Base-by-base conservation (phyloP, 1,140 invertebrate genomes). In the Eubasilissa regina region DNA sequence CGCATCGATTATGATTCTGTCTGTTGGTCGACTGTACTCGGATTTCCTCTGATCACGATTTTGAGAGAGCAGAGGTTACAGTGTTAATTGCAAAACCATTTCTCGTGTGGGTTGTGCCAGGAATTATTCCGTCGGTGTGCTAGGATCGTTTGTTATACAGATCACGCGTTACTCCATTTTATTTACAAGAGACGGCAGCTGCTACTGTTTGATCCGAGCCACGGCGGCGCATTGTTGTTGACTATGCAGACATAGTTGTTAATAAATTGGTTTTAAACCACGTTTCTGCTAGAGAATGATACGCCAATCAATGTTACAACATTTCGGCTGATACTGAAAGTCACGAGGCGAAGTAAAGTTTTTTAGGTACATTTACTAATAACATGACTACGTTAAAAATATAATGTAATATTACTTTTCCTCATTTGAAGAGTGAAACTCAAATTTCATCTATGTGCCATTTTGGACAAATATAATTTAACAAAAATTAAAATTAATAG, bases 51-150 rank as follows among this genome's bases (percentile, higher is more conserved):
- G 51, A 47, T 72, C 68, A 72, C 68, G 68, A 72, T n/a, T 53
- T 35, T 72, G 17, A 72, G 13, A 11, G 68, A 35, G 47, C 68
- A 72, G 25, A 72, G 51, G 51, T 72, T 53, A 72, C 45, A 53
- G 53, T 72, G 48, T 25, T 72, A 72, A 72, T 72, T 72, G 68
- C 68, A 53, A 53, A 72, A 72, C 48, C 68, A 21, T 53, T 53
- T 12, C 12, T 53, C 15, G 47, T n/a, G 47, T 53, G 51, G 47
- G 47, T 13, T 7, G 15, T 60, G 11, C 56, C 17, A 35, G 47
- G 25, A 55, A 21, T 15, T 53, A 25, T 55, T 25, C 25, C 25
- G 6, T 60, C 10, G 11, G 48, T 8, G n/a, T 51, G 48, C 48
- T 35, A 35, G 25, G 6, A 35, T 35, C n/a, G 48, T 51, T 51